Base-by-base conservation (phyloP, 2,797 vertebrate species). In the Coilia nasus region DNA sequence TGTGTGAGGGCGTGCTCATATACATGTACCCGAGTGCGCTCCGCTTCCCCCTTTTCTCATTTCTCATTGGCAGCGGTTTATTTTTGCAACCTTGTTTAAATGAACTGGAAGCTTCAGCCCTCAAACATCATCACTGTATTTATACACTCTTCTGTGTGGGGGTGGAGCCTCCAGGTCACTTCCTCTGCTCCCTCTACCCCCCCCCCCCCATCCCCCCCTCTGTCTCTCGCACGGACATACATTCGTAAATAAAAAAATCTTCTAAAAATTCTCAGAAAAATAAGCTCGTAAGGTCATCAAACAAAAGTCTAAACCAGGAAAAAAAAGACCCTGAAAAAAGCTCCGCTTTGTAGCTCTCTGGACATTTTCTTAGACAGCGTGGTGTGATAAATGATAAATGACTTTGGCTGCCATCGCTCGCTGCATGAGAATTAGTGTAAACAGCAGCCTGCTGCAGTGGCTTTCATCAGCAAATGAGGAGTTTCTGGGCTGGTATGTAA, bases 61-160 rank as follows among this genome's bases (percentile, higher is more conserved):
- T 25, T 82, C 81, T 82, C 81, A 57, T 41, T 83, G 31, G 17
- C 56, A 25, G 14, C 57, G 28, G 31, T 59, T 83, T 60, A 59
- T 59, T 62, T 41, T 83, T 23, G 56, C 82, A 35, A 15, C n/a
- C 56, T 83, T 78, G 71, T 78, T 78, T 78, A 78, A 78, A 78
- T 21, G 71, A 78, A 78, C 31, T 78, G 71, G 71, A 78, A 78
- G 71, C 71, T 12, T 59, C 81, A 7, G 7, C 54, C 2, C 81
- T 31, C 81, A 56, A 31, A 56, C 81, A 59, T 57, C 56, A 41
- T 59, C 78, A 25, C 56, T 15, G 46, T 17, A 35, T 78, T 41
- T 78, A 78, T 78, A 78, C 71, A 44, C 31, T 78, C 71, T 54
- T 54, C 50, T 54, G 50, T 9, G 50, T 14, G 50, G 50, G 50